Percentiles rank a stretch among this genome's conserved stretches.
Evolutionary conservation across 2,113 vertebrate genomes (phyloP).

Genomic region (Turnix velox): DNA sequence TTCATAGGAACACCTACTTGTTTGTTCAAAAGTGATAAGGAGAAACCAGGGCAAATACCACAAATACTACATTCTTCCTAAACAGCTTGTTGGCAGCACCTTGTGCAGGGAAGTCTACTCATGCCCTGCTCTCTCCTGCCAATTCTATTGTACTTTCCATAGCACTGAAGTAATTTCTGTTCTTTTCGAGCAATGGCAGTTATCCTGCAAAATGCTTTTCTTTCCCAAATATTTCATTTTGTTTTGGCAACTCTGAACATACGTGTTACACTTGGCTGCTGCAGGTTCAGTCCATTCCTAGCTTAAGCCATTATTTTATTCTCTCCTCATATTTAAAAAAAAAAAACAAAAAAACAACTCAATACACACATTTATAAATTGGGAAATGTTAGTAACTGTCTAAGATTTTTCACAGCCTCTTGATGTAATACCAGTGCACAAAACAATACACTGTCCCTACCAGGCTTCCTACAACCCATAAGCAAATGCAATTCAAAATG

Average conservation of each 20-base stretch:
- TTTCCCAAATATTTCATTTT: neutral
- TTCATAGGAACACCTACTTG: neutral
- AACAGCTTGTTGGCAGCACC: neutral
- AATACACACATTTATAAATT: neutral
- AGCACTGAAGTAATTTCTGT: neutral
- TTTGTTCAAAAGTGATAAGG: neutral
- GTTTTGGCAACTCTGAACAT: neutral
- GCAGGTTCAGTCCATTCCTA: neutral
- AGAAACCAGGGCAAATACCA: neutral
- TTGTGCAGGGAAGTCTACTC: neutral
- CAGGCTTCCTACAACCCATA: neutral
- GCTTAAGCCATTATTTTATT: neutral
- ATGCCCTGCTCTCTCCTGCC: neutral
- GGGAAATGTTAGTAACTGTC: neutral
- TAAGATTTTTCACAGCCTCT: neutral
- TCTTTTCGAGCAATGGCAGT: neutral
- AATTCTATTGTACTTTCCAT: neutral
- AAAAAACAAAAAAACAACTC: no score
- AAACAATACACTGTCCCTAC: neutral
- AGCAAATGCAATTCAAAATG: conserved; percentile 33
- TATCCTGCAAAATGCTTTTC: neutral
- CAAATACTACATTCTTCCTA: neutral
- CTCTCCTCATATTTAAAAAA: neutral
- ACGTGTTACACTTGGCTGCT: neutral
- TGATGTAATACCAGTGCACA: neutral